A percentile compares a stretch with the other conserved stretches of the same genome.
phyloP scores from a whole-genome alignment of 1,140 invertebrate species.

The Carposina sasakii region DNA sequence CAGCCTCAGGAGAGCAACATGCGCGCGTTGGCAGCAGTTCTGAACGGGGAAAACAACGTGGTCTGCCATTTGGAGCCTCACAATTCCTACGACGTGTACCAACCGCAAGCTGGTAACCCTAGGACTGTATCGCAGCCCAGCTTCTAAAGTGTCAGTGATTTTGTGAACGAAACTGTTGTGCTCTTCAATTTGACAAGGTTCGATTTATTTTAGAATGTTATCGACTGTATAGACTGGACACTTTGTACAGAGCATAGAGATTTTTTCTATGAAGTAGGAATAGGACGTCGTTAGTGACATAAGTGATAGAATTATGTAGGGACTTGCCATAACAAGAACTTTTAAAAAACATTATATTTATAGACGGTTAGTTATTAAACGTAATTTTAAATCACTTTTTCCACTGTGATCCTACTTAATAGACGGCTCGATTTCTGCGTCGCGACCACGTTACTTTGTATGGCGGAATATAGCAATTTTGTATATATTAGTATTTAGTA shows the following conservation, averaged over 20 bases:
- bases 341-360: slow-evolving; percentile 60
- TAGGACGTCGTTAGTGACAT: slow-evolving; percentile 48
- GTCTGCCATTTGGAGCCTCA: slow-evolving; percentile 85
- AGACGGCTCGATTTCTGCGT: slow-evolving; percentile 62
- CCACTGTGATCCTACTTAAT: slow-evolving; percentile 72
- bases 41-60: slow-evolving; percentile 85
- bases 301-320: slow-evolving; percentile 61
- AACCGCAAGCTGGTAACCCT: slow-evolving; percentile 72
- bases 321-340: slow-evolving; percentile 66
- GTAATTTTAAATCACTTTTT: slow-evolving; percentile 68
- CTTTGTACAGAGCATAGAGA: slow-evolving; percentile 59
- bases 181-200: too few relatives aligned
- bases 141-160: slow-evolving; percentile 45
- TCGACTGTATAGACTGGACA: slow-evolving; percentile 17
- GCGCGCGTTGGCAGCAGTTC: slow-evolving; percentile 81
- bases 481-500: slow-evolving; percentile 63
- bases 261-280: slow-evolving; percentile 64
- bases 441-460: slow-evolving; percentile 49
- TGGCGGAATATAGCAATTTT: slow-evolving; percentile 38
- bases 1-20: slow-evolving; percentile 73
- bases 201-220: too few relatives aligned
- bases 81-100: slow-evolving; percentile 66
- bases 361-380: slow-evolving; percentile 39
- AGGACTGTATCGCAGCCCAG: slow-evolving; percentile 74
- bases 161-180: too few relatives aligned